Base-by-base conservation (phyloP, 2,113 vertebrate species). In the Cricetomys ansorgei region DNA sequence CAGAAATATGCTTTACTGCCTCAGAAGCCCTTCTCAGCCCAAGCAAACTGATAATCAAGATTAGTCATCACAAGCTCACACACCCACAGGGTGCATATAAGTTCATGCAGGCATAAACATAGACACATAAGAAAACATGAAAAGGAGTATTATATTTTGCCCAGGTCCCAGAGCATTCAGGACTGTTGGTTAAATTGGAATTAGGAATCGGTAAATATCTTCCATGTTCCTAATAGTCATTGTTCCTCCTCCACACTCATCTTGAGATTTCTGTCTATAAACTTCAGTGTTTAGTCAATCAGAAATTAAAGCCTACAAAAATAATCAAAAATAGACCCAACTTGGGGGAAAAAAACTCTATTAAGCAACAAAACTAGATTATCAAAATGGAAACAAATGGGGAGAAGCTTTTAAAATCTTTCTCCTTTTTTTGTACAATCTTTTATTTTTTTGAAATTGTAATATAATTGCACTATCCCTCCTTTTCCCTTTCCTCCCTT, bases 361-460 rank as follows among this genome's bases (percentile, higher is more conserved):
- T 88, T 89, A 92, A 92, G 43, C 7, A 90, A 55, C 17, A 91
- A 92, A 90, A 85, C 29, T 50, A 76, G 45, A 40, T 72, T 91
- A 57, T 86, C 23, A 69, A 80, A 96, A 93, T 89, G 55, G 79
- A 97, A 94, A 87, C 15, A 90, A 83, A 55, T 69, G 7, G 75
- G 37, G 50, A 53, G 64, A 94, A 91, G 92, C 62, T 59, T 81
- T 55, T 59, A n/a, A 81, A n/a, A 57, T 57, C 53, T 81, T 81
- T 70, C 17, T n/a, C n/a, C n/a, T n/a, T 70, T 25, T 23, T 57
- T 57, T 57, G 31, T 81, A 59, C 57, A 11, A 57, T 57, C 31
- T 12, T 80, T 21, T 53, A 8, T 37, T 57, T 75, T 75, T 17
- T 81, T 57, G 37, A 81, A 81, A 57, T 12, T 81, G 53, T 80